Base-by-base conservation (phyloP, 2,888 invertebrate species). In the Sycophila texana region DNA sequence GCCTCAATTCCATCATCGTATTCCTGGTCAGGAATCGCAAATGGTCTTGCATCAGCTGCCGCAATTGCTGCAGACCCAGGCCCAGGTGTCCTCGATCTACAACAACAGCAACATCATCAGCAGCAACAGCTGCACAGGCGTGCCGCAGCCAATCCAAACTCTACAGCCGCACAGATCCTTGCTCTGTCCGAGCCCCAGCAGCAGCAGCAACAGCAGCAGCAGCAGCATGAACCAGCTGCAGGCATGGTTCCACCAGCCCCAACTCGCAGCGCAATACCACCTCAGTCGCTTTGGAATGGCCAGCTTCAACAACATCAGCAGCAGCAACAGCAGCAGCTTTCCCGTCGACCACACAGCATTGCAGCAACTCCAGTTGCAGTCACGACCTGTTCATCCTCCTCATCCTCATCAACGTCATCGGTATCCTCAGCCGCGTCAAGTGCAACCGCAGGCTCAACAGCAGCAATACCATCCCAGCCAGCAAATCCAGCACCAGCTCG, bases 331-430 rank as follows among this genome's bases (percentile, higher is more conserved):
- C 26, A 26, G 3, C 26, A 87, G 71, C 86, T 91, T 75, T 77
- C 90, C 82, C 89, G 92, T 82, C 87, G 94, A 74, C 94, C 94
- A 57, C 94, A 93, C 88, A 94, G 94, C 85, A 93, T 94, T 84
- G 94, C 94, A 81, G 91, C 92, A 49, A 90, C 90, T 81, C 91
- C 91, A 82, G 84, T 88, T 86, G 84, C 83, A 81, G 39, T 80
- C 39, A 22, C 80, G 53, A 82, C 75, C 47, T 70, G 81, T 77
- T 51, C 83, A 80, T 71, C 84, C 71, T 68, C 85, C 67, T 57
- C 84, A 73, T 83, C 82, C 72, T 65, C 82, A 60, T 72, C 81
- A 66, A 66, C 76, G 58, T 71, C 82, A 80, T 66, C 84, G 75
- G 71, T 83, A 81, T 74, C 76, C 58, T 78, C 83, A 74, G 66